Percentiles rank a stretch among this genome's conserved stretches.
Conservation (phyloP, 2,888 invertebrate genomes). For the Parnassius glacialis region DNA sequence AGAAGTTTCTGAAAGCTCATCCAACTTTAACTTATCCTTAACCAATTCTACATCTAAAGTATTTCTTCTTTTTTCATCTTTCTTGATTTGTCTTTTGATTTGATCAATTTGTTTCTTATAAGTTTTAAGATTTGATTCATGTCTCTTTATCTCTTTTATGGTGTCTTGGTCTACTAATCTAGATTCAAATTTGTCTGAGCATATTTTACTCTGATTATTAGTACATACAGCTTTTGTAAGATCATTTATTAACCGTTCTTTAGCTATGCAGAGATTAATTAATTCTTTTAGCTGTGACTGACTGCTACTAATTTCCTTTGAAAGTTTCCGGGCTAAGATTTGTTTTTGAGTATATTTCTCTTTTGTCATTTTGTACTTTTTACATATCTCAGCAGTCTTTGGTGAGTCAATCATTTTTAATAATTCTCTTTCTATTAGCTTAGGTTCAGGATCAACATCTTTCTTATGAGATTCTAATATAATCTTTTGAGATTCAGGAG, state of each 20-base stretch:
- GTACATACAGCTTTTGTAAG: constrained; percentile 70
- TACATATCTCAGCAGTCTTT: constrained; percentile 72
- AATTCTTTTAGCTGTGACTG: constrained; percentile 87
- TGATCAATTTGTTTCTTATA: constrained; percentile 89
- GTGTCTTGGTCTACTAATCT: constrained; percentile 79
- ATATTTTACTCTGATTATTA: constrained; percentile 56
- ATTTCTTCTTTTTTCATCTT: constrained; percentile 86
- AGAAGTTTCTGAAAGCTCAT: constrained; percentile 76
- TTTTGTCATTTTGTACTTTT: constrained; percentile 77
- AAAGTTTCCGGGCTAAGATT: constrained; percentile 68
- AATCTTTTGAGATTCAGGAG: constrained; percentile 76
- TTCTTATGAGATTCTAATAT: constrained; percentile 80
- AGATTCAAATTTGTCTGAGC: constrained; percentile 82
- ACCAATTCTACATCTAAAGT: constrained; percentile 84
- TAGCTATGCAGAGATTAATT: constrained; percentile 83
- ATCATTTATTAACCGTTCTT: constrained; percentile 87
- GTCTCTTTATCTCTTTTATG: constrained; percentile 84
- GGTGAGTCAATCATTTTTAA: constrained; percentile 78
- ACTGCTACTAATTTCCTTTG: constrained; percentile 83
- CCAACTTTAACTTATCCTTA: constrained; percentile 74
- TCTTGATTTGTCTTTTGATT: constrained; percentile 85
- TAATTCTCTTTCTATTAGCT: constrained; percentile 74
- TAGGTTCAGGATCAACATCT: constrained; percentile 78
- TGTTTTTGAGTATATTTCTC: constrained; percentile 77
- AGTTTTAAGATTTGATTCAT: constrained; percentile 86